phyloP scores from a whole-genome alignment of 2,797 vertebrate genomes.

The Lateolabrax maculatus region DNA sequence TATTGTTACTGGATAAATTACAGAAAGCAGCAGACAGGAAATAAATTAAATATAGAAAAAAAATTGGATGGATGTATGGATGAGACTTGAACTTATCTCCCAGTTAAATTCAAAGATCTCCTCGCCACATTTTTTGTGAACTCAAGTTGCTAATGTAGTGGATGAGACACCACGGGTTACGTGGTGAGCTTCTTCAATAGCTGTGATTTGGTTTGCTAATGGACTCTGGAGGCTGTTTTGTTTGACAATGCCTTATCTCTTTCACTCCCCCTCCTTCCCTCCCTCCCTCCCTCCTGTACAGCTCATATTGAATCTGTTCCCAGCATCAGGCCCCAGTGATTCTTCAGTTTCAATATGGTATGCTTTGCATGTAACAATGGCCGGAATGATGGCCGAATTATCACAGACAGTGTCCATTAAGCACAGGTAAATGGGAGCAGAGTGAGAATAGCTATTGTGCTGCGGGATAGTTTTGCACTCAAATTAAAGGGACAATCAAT shows the following conservation, averaged over 20 bases:
- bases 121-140: conserved; percentile 34
- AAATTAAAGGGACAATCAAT: conserved; percentile 18
- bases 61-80: too few species aligned
- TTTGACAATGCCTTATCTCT: conserved; percentile 47
- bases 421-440: conserved; percentile 32
- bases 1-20: conserved; percentile 29
- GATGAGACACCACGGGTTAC: conserved; percentile 15
- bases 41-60: too few species aligned
- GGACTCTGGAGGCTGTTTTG: conserved; percentile 55
- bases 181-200: conserved; percentile 40
- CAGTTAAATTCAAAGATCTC: conserved; percentile 42
- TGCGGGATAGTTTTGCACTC: conserved; percentile 17
- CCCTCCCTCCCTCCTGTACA: conserved; percentile 1
- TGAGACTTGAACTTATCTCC: conserved; percentile 28
- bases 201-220: conserved; percentile 49
- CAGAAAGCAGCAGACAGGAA: conserved; percentile 21
- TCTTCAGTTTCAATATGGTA: conserved; percentile 32
- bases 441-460: conserved; percentile 25
- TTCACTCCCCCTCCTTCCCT: neutral
- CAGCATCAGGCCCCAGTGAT: conserved; percentile 29
- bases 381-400: conserved; percentile 37
- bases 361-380: conserved; percentile 39
- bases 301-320: conserved; percentile 18
- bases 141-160: conserved; percentile 40
- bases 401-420: conserved; percentile 43